Base-by-base conservation (phyloP, 2,113 vertebrate species). In the Eudyptes chrysolophus region DNA sequence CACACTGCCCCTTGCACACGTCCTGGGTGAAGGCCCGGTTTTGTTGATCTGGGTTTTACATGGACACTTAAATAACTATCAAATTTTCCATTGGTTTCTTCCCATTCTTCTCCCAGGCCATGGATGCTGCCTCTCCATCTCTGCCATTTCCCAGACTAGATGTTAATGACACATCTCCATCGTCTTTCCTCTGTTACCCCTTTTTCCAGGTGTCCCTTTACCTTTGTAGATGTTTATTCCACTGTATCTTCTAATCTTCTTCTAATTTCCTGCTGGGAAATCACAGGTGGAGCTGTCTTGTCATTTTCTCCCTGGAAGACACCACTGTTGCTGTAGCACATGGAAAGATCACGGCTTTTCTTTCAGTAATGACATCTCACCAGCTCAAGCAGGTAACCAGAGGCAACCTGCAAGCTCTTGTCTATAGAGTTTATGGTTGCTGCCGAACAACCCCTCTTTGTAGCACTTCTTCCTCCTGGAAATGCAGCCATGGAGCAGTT, bases 401-500 rank as follows among this genome's bases (percentile, higher is more conserved):
- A 89, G 32, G 36, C 27, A 71, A 65, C 36, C 7, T 79, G 48
- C 24, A 82, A 81, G 34, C 21, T 74, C 48, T 42, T 61, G 10
- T 61, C 40, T 68, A 10, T 9, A 48, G 25, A 21, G 30, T 22
- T 40, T 64, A 3, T 10, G 46, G 8, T 18, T 81, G 34, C 76
- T 92, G 51, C 18, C 0, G 0, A 61, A 57, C 1, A 13, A 65
- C 9, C 40, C 25, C 24, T 60, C 29, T 36, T 52, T 5, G 2
- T 7, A 84, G 36, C 49, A 54, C 25, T 86, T 51, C 65, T 57
- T 74, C 30, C 13, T 54, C 60, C 79, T 94, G 64, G 72, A 96
- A 94, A 72, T 49, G 16, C 16, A 95, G 27, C 54, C 82, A 77
- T 3, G 18, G 58, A 81, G 57, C 58, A 46, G 71, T 57, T 92